Base-by-base conservation (phyloP, 2,797 vertebrate genomes). In the Simalia tracyae region DNA sequence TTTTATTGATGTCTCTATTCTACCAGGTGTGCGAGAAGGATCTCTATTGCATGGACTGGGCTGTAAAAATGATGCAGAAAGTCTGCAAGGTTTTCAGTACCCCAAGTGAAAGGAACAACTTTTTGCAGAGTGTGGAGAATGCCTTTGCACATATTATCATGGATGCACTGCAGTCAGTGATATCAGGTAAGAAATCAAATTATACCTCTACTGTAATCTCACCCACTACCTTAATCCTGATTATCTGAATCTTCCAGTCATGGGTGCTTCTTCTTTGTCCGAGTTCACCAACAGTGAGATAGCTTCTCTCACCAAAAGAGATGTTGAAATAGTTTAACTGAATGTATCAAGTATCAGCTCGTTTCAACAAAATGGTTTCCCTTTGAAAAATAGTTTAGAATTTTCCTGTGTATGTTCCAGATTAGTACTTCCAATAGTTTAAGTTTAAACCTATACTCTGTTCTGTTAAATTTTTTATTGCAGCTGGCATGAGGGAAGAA, bases 1-100 rank as follows among this genome's bases (percentile, higher is more conserved):
- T 64, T 96, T 90, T 36, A 14, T 63, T 36, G 4, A 1, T 1
- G 11, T 61, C 89, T 8, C 93, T 84, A 0, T 26, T 66, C 7
- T 59, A 0, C 0, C 94, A 99, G 99, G 98, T 99, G 90, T 99
- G 98, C 22, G 98, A 99, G 96, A 99, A 98, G 96, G 99, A 99
- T 4, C 95, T 98, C 28, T 98, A 98, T 95, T 98, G 98, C 96
- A 99, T 99, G 98, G 97, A 97, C 92, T 99, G 98, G 98, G 97
- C 97, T 0, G 98, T 98, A 87, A 98, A 97, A 95, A 98, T 98
- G 97, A 98, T 98, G 95, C 98, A 98, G 92, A 98, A 98, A 93
- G 97, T 99, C 96, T 98, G 97, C 95, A 97, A 96, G 36, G 95
- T 98, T 63, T 98, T 99, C 95, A 93, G 46, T 93, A 96, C 96